Evolutionary conservation across 2,888 invertebrate species (phyloP), one percentile per base, ranked within the genome.

Genomic region (Cyclophora albipunctata): DNA sequence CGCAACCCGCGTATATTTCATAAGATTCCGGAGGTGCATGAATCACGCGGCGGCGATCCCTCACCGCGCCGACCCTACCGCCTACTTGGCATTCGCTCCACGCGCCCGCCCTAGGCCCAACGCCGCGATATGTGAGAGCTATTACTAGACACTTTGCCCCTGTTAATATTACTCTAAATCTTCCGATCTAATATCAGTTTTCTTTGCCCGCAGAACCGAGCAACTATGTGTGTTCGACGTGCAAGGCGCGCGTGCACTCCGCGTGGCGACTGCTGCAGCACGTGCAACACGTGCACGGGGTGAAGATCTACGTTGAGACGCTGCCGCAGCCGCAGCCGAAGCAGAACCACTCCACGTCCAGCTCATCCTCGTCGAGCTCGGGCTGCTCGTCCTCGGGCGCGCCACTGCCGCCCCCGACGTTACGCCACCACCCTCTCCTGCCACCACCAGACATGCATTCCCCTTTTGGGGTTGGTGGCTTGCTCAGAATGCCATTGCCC

Each of bases 231-330:
- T 98, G 98, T 75, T 95, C 95, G 45, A 97, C 97, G 62, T 98
- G 98, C 90, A 96, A 97, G 73, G 94, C 95, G 58, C 93, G 95
- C 47, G 93, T 96, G 65, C 93, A 93, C 66, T 97, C 97, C n/a
- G 98, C 98, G 4, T 98, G 98, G 98, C 91, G 95, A 52, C 90
- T 98, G 55, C 92, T 98, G 42, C 98, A 98, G 77, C 98, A 98
- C 80, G 98, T 96, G 35, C 98, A 98, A 81, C 95, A 95, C 71
- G 93, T 94, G 53, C 98, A 98, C 73, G 98, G 98, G 33, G 94
- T 98, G 57, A 95, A 96, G 81, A 96, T 98, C 71, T 98, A 97
- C 90, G 91, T 94, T 48, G 95, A 95, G 67, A 89, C 90, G 49
- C 71, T 84, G 62, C 84, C 86, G 2, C 85, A 83, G 54, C 82